Base-by-base conservation (phyloP, 2,888 invertebrate species). In the Diadegma fenestrale region DNA sequence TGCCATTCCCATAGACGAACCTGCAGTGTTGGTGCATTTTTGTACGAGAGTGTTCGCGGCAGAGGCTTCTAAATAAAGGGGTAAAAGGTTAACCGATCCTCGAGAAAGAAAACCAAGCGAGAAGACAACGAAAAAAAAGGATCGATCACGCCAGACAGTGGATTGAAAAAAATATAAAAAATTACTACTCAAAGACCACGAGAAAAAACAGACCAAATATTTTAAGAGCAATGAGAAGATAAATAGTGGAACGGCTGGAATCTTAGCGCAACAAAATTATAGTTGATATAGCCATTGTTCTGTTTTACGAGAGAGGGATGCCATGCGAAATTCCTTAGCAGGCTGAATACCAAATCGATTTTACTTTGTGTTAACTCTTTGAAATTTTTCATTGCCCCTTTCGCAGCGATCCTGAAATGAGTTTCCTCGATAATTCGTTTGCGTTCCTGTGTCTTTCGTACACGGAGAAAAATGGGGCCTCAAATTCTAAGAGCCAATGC, bases 271-370 rank as follows among this genome's bases (percentile, higher is more conserved):
- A 61, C 19, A 66, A 72, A 54, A 48, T 61, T 43, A 77, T 58
- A 76, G 45, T 78, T 80, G 90, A 89, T 91, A 87, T 86, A 88
- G 87, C 87, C 88, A 90, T 89, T 88, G 89, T 90, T 89, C 91
- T 87, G 88, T 89, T 90, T 89, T 86, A 87, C 87, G 87, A 86
- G 63, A 84, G 82, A 87, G 82, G 45, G 86, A 88, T 85, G 84
- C 76, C 61, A 84, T 72, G 85, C 75, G n/a, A 83, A 86, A 69
- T 51, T 45, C 51, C 61, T 37, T 8, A 41, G 48, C 14, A 41
- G 48, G 72, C 26, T n/a, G 75, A 73, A 87, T 87, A 86, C 80
- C 75, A 73, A 69, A 79, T 61, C 58, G 61, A 82, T 72, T 82
- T 86, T 86, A 19, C 41, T 12, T 58, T 45, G 51, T 63, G 73